Conservation (phyloP, 2,888 invertebrate genomes). For the Ophraella communa region DNA sequence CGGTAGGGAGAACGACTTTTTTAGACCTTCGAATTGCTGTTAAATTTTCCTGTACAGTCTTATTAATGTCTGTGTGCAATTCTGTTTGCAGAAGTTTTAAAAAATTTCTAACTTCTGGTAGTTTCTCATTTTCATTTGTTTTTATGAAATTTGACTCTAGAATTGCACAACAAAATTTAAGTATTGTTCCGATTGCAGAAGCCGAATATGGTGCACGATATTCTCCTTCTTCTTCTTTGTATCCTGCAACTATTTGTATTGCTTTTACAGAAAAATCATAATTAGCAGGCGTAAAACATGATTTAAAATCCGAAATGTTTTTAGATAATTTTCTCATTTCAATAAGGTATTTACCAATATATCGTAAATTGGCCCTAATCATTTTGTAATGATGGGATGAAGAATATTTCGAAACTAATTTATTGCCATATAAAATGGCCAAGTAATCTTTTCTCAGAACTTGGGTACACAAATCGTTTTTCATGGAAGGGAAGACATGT, state of each 20-base stretch:
- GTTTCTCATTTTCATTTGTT: too few species aligned
- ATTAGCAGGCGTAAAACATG: slow-evolving; percentile 2
- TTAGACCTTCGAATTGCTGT: slow-evolving; percentile 8
- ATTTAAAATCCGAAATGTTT: not conserved
- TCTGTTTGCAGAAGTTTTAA: slow-evolving; percentile 17
- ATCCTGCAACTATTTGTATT: slow-evolving; percentile 12
- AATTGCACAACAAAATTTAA: slow-evolving; percentile 13
- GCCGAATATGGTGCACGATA: slow-evolving; percentile 13
- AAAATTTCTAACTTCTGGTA: not conserved
- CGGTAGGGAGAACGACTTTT: slow-evolving; percentile 14
- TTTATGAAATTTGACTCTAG: too few species aligned
- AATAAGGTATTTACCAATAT: slow-evolving; percentile 14
- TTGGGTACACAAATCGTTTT: slow-evolving; percentile 5
- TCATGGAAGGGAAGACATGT: slow-evolving; percentile 3
- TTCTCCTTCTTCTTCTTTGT: slow-evolving; percentile 5
- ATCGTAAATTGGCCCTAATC: slow-evolving; percentile 9
- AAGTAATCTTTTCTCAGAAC: slow-evolving; percentile 3
- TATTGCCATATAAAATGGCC: slow-evolving; percentile 3
- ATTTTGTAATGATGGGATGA: slow-evolving; percentile 12
- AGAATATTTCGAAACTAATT: slow-evolving; percentile 9
- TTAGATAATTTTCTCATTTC: slow-evolving; percentile 11
- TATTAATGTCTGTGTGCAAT: slow-evolving; percentile 12
- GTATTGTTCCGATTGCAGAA: slow-evolving; percentile 8
- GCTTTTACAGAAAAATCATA: slow-evolving; percentile 14
- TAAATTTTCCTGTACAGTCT: slow-evolving; percentile 15